Conservation (phyloP, 2,797 vertebrate genomes). For the Masticophis lateralis region DNA sequence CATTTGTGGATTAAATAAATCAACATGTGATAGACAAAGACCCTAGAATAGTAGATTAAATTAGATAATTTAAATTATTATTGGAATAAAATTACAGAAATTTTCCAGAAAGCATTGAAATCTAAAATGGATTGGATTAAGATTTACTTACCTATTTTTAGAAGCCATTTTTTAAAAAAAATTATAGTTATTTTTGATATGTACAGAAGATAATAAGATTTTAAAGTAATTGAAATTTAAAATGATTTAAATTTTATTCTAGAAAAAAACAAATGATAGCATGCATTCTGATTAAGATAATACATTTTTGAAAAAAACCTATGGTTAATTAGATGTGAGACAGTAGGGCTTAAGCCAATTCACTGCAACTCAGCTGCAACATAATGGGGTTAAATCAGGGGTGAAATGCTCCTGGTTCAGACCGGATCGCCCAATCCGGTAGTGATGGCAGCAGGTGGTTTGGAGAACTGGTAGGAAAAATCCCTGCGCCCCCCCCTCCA, state of each 20-base stretch:
- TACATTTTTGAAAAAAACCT: background rate
- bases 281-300: conserved; percentile 13
- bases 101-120: background rate
- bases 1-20: background rate
- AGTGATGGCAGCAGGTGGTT: no score
- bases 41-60: background rate
- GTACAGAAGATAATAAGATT: background rate
- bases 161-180: background rate
- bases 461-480: no score
- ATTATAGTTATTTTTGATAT: background rate
- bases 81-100: no score
- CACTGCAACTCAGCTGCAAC: background rate
- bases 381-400: background rate
- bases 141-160: background rate
- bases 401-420: no score
- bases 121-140: background rate
- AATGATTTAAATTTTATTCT: background rate
- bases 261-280: background rate
- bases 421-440: no score
- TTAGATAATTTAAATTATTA: background rate
- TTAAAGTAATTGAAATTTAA: background rate
- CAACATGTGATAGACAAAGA: background rate
- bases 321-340: background rate
- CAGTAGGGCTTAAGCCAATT: background rate
- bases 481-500: no score